Conservation (phyloP, 37 sponge, comb jelly and placozoan genomes). For the Bolinopsis microptera region DNA sequence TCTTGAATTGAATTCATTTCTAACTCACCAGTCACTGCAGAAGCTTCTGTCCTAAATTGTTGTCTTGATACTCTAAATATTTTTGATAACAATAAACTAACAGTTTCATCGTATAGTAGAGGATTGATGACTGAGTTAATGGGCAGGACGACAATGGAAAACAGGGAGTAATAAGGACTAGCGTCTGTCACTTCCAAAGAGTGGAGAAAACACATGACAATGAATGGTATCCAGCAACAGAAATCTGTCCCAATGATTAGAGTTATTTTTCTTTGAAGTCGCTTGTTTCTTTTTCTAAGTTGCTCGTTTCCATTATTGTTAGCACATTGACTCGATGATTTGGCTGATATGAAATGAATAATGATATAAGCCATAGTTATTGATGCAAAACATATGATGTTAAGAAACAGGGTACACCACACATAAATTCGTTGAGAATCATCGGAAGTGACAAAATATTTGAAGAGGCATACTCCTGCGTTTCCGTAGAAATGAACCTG, state of each 20-base stretch:
- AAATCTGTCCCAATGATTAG: background rate
- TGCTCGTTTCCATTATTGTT: slow-evolving; percentile 29
- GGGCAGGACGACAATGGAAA: background rate
- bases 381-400: background rate
- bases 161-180: background rate
- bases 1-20: too few relatives aligned
- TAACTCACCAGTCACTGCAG: too few relatives aligned
- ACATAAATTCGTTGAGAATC: background rate
- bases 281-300: background rate
- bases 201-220: slow-evolving; percentile 3
- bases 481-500: slow-evolving; percentile 39
- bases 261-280: background rate
- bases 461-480: slow-evolving; percentile 32
- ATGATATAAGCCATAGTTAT: background rate
- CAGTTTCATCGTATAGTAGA: background rate
- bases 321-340: background rate
- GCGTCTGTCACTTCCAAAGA: background rate
- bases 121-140: background rate
- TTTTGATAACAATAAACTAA: too few relatives aligned
- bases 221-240: background rate
- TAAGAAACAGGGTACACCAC: background rate
- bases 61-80: too few relatives aligned
- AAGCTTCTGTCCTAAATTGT: too few relatives aligned
- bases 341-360: background rate
- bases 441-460: background rate